Base-by-base conservation (phyloP, 2,888 invertebrate species). In the Chrysomela aeneicollis region DNA sequence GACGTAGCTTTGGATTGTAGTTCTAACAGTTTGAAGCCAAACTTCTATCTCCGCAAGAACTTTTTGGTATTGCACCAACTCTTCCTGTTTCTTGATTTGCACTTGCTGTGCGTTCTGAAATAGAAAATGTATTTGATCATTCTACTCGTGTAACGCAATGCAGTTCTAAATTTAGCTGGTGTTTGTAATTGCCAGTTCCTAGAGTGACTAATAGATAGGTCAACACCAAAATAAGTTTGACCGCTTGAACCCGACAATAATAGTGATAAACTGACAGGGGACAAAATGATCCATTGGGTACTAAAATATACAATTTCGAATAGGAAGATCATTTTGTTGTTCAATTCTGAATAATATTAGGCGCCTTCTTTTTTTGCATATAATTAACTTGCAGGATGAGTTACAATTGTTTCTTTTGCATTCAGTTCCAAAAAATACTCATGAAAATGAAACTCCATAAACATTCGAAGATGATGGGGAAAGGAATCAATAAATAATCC, bases 21-120 rank as follows among this genome's bases (percentile, higher is more conserved):
- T 69, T 46, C 81, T 81, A 2, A 85, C 83, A 1, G 82, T 81
- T 62, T 81, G 78, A 37, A 87, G 79, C 88, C 88, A 88, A 46
- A 81, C 74, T 77, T 87, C 87, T 21, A 87, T 82, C 72, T 87
- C 85, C n/a, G 77, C 78, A 42, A 88, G 79, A 71, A 87, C 82
- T 22, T 75, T 74, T 76, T 85, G 85, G 76, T 88, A 88, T 66
- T 84, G 81, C 74, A 82, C 79, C 30, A 89, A 80, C 76, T 89
- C 87, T 55, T 84, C 77, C 55, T 85, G 84, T 30, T 86, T 84
- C 75, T 84, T 84, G 64, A 83, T 83, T 74, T 87, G 86, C 1
- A 80, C 79, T 64, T 82, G 84, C 74, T 86, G 84, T 12, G 88
- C 87, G 64, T 82, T 84, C 87, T 87, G 77, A 59, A 81, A 80